Percentiles rank a stretch among this genome's conserved stretches.
Conservation (phyloP, 1,140 invertebrate species). For the Popillia japonica region DNA sequence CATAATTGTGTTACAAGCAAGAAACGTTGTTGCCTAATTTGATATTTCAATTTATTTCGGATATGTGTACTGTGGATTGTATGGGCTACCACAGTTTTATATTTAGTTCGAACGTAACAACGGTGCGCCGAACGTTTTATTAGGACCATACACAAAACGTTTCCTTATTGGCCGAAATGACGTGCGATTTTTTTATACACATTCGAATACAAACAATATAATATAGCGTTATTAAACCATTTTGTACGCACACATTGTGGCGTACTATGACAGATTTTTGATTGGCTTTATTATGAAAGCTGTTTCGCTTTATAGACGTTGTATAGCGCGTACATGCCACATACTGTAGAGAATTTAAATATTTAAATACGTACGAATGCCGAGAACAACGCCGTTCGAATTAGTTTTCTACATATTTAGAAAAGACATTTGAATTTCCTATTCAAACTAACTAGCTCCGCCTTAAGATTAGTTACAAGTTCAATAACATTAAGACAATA, state of each 20-base stretch:
- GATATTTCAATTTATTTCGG: background rate
- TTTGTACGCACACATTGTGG: background rate
- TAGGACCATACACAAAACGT: background rate
- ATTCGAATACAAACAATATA: background rate
- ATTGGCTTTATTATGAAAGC: constrained; percentile 9
- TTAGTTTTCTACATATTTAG: constrained; percentile 31
- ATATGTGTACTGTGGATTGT: too few species aligned
- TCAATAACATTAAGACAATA: constrained; percentile 18
- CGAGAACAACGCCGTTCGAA: background rate
- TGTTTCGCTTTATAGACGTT: background rate
- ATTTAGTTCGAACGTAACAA: too few species aligned
- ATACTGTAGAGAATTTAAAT: constrained; percentile 11
- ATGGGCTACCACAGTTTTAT: too few species aligned
- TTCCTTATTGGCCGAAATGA: constrained; percentile 9
- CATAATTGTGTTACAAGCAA: background rate
- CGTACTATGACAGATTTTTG: constrained; percentile 9
- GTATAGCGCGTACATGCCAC: too few species aligned
- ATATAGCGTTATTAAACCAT: background rate
- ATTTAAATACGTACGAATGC: background rate
- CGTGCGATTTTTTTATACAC: constrained; percentile 18
- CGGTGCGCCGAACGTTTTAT: background rate
- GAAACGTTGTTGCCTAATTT: background rate
- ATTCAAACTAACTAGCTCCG: background rate
- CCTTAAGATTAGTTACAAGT: background rate
- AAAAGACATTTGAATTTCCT: constrained; percentile 13